Evolutionary conservation across 2,888 invertebrate species (phyloP).

Genomic region (Andrena minutula): DNA sequence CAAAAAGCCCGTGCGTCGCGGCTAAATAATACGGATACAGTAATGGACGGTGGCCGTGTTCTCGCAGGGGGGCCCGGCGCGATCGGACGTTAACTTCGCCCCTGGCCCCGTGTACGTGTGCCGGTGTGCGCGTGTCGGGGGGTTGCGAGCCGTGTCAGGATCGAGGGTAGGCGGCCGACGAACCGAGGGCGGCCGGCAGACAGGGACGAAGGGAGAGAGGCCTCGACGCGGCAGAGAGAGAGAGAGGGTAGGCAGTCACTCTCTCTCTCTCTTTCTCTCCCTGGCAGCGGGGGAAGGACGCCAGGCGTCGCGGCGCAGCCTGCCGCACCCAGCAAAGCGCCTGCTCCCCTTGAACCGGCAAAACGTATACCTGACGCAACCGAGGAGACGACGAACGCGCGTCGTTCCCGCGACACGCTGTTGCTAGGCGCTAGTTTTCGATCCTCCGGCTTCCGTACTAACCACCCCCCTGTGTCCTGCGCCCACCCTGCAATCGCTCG

Average conservation of each 20-base stretch:
- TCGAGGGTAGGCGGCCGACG: conserved; percentile 45
- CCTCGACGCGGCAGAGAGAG: not conserved
- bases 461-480: not conserved
- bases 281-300: conserved; percentile 63
- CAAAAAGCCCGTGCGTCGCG: not conserved
- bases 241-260: conserved; percentile 11
- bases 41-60: not conserved
- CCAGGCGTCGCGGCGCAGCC: conserved; percentile 80
- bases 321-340: conserved; percentile 83
- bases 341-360: conserved; percentile 73
- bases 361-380: conserved; percentile 70
- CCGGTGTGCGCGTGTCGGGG: conserved; percentile 34
- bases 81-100: conserved; percentile 45
- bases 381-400: conserved; percentile 60
- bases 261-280: too few species aligned
- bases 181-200: conserved; percentile 35
- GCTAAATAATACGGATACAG: conserved; percentile 2
- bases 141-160: conserved; percentile 56
- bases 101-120: conserved; percentile 8
- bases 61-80: conserved; percentile 1
- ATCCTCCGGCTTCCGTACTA: not conserved
- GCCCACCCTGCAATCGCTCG: not conserved
- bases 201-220: conserved; percentile 14
- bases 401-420: conserved; percentile 64
- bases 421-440: conserved; percentile 68